These are phyloP conservation scores for Falcunculus frontatus DNA, from an alignment of 2,113 vertebrate genomes.

Conservation along the genomic window DNA sequence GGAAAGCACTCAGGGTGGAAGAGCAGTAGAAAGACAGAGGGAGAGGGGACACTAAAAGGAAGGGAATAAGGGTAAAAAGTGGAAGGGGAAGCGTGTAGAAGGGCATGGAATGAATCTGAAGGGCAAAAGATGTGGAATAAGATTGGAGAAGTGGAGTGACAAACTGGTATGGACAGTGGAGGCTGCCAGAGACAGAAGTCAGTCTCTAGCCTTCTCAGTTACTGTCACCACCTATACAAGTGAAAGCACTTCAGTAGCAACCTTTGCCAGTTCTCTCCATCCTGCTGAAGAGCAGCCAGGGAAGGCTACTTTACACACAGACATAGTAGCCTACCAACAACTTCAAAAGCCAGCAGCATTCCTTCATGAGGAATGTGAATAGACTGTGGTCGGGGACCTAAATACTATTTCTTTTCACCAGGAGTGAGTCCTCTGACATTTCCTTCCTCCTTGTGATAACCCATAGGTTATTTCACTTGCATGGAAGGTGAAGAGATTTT, in stretches of 20 bases:
- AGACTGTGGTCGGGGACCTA: neutral
- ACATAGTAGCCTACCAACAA: neutral
- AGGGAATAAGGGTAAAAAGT: neutral
- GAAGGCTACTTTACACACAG: neutral
- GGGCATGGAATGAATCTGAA: neutral
- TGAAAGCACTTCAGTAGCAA: neutral
- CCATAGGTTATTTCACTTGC: neutral
- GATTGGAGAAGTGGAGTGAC: neutral
- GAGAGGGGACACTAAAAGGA: neutral
- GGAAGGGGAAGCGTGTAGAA: neutral
- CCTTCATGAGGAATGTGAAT: neutral
- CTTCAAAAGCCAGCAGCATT: neutral
- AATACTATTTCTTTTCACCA: neutral
- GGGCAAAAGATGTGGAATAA: neutral
- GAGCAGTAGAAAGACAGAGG: neutral
- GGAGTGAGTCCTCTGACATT: neutral
- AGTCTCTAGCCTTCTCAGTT: neutral
- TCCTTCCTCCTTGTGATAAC: neutral
- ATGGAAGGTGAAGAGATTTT: neutral
- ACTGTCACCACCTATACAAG: rapidly evolving
- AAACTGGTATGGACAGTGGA: neutral
- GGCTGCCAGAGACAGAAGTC: neutral
- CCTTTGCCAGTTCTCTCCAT: neutral
- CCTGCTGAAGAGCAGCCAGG: neutral
- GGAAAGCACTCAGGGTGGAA: neutral